Evolutionary conservation across 2,113 vertebrate species (phyloP).

Genomic region (Dasypus novemcinctus): DNA sequence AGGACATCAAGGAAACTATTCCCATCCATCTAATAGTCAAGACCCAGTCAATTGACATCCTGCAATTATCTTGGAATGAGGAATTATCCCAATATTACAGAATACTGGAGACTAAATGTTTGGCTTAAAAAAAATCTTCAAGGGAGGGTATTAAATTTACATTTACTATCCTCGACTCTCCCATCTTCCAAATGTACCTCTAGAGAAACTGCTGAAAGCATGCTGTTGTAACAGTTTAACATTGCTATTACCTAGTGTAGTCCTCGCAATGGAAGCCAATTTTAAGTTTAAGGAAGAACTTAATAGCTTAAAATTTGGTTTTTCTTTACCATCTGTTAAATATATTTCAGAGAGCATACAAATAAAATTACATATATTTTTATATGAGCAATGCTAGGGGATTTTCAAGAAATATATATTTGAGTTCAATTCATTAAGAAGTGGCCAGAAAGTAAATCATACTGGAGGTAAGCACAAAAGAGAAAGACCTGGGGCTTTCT

Average conservation of each 20-base stretch:
- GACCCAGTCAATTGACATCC: neutral
- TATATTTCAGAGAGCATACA: neutral
- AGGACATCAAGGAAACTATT: neutral
- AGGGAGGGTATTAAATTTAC: neutral
- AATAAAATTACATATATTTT: slow-evolving; percentile 6
- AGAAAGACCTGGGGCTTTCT: neutral
- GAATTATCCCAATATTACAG: neutral
- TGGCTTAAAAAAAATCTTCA: neutral
- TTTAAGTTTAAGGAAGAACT: neutral
- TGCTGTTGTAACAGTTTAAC: neutral
- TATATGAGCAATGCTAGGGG: neutral
- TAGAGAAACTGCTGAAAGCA: neutral
- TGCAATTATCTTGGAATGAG: neutral
- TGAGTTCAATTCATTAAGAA: neutral
- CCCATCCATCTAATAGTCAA: neutral
- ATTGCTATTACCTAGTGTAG: neutral
- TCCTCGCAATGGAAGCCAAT: neutral
- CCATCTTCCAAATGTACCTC: neutral
- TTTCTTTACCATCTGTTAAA: slow-evolving; percentile 13
- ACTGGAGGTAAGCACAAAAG: neutral
- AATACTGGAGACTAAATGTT: neutral
- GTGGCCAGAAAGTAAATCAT: neutral
- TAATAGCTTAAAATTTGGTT: neutral
- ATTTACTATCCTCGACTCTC: neutral
- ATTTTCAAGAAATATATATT: neutral